phyloP scores from a whole-genome alignment of 1,140 invertebrate genomes.

The Venturia canescens region DNA sequence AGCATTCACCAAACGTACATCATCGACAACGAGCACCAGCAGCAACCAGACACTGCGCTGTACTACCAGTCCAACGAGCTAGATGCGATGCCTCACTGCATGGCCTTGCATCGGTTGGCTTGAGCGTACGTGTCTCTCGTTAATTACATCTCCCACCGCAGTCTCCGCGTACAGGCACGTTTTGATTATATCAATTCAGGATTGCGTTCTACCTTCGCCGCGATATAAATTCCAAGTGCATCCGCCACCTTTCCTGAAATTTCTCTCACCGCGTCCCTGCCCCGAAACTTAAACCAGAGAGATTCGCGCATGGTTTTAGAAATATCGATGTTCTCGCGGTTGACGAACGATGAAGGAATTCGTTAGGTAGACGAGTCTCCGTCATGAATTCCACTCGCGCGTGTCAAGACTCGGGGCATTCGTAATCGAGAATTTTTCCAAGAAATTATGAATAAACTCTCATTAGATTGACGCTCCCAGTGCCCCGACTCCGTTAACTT shows the following conservation, averaged over 20 bases:
- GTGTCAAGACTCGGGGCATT: too few relatives aligned
- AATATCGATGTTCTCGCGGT: too few relatives aligned
- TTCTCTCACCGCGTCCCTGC: not conserved
- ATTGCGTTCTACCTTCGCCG: not conserved
- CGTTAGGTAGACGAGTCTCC: too few relatives aligned
- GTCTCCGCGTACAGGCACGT: conserved; percentile 25
- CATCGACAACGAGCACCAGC: conserved; percentile 34
- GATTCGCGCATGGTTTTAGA: not conserved
- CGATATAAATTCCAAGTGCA: not conserved
- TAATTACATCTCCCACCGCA: conserved; percentile 38
- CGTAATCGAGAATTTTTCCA: too few relatives aligned
- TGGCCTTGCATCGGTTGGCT: conserved; percentile 20
- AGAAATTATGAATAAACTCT: too few relatives aligned
- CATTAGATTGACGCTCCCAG: too few relatives aligned
- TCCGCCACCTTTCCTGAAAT: not conserved
- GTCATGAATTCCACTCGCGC: too few relatives aligned
- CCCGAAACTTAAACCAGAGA: not conserved
- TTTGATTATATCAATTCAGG: conserved; percentile 38
- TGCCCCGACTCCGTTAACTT: too few relatives aligned
- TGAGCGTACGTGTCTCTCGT: conserved; percentile 39
- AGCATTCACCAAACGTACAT: conserved; percentile 41
- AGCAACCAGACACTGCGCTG: conserved; percentile 7
- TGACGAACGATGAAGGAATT: too few relatives aligned
- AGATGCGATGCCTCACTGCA: conserved; percentile 20
- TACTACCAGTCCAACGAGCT: conserved; percentile 8